These are phyloP conservation scores for Eulemur coronatus DNA, from an alignment of 2,797 vertebrate genomes.

Conservation along the genomic window DNA sequence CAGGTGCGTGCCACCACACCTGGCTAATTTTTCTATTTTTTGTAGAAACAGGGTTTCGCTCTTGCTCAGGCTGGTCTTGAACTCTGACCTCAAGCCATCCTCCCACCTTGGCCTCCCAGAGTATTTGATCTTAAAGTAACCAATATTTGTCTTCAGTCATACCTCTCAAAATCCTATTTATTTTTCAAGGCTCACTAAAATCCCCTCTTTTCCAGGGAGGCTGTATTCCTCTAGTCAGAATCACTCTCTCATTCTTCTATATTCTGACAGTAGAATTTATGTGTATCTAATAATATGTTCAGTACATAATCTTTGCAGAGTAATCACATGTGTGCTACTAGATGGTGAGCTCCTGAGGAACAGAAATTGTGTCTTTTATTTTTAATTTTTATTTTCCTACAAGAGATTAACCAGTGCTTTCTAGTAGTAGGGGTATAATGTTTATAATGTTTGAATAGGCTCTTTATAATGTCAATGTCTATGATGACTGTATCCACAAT, in stretches of 20 bases:
- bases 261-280: background rate
- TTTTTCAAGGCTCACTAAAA: slow-evolving; percentile 29
- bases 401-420: background rate
- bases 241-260: background rate
- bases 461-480: background rate
- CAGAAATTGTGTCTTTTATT: background rate
- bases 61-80: too few relatives aligned
- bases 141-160: background rate
- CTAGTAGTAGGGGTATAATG: background rate
- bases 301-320: background rate
- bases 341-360: background rate
- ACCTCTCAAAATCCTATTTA: background rate
- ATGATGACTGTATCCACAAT: background rate
- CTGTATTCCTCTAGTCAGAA: background rate
- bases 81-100: too few relatives aligned
- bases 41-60: too few relatives aligned
- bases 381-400: background rate
- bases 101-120: too few relatives aligned
- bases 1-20: too few relatives aligned
- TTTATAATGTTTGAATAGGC: background rate
- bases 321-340: background rate
- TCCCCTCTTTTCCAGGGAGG: background rate
- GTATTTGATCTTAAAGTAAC: background rate
- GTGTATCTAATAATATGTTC: background rate
- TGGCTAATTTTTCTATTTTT: too few relatives aligned